Evolutionary conservation across 2,888 invertebrate genomes (phyloP), one percentile per base, ranked within the genome.

Genomic region (Cheilosia urbana): DNA sequence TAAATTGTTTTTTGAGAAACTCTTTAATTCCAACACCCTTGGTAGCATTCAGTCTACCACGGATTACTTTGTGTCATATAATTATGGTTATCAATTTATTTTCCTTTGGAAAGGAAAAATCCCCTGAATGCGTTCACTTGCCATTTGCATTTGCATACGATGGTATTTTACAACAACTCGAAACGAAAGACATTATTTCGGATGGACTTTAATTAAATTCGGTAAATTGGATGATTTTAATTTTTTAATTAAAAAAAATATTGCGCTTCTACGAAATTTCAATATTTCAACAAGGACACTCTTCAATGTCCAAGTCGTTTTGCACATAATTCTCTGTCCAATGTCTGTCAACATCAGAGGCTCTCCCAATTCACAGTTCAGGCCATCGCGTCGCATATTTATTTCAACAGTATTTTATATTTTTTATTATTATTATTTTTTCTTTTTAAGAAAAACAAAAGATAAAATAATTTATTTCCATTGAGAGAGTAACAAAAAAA

Each of bases 191-290:
- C 47, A 58, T 58, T 66, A 49, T 58, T 51, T 40, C 47, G 58
- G 51, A 76, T 55, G 68, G 30, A 62, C 63, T 69, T 81, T 76
- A 81, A 81, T 81, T 80, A 80, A 80, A 80, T 55, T 62, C 21
- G 37, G 75, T 68, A 76, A 49, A 75, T 75, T 80, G 60, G 57
- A 69, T 40, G 45, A 63, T 42, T 63, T 69, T 76, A 63, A 51
- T 24, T 51, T 49, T 49, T 49, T 49, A 49, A 51, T 69, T 71
- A 80, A 81, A 80, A 80, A 80, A 81, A 80, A 80, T 76, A 69
- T 69, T 49, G 55, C 68, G 24, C 34, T 30, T 62, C 62, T 62
- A 37, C 53, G n/a, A 68, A 75, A 45, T 55, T 72, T 57, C 37
- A 65, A 19, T 47, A 7, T 55, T 47, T 60, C 30, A 19, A 9